phyloP scores from a whole-genome alignment of 2,888 invertebrate species.

The Lutraria lutraria region DNA sequence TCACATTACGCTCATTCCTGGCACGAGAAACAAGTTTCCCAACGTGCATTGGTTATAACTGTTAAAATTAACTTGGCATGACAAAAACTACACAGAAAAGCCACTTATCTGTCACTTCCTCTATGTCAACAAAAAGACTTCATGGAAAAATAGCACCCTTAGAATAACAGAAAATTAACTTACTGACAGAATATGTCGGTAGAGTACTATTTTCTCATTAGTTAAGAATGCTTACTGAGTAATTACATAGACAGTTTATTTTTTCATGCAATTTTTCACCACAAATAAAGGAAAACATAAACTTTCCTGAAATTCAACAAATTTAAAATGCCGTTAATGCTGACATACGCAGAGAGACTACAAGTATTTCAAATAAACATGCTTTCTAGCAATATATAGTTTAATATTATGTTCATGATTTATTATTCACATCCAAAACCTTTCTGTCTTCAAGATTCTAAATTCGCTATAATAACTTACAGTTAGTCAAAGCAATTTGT shows the following conservation, averaged over 20 bases:
- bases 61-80: conserved; percentile 11
- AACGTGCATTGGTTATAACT: conserved; percentile 6
- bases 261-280: conserved; percentile 26
- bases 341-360: background rate
- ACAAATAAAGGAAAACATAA: conserved; percentile 30
- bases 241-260: conserved; percentile 17
- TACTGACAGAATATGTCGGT: conserved; percentile 41
- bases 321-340: background rate
- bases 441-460: background rate
- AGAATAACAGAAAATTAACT: conserved; percentile 46
- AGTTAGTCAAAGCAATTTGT: conserved; percentile 6
- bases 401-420: background rate
- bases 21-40: conserved; percentile 1
- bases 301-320: conserved; percentile 34
- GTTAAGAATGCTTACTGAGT: conserved; percentile 22
- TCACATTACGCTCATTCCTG: conserved; percentile 23
- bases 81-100: background rate
- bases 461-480: background rate
- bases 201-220: conserved; percentile 38
- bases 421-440: background rate
- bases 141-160: conserved; percentile 7
- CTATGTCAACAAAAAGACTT: conserved; percentile 28
- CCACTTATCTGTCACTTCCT: background rate
- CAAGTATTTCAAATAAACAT: conserved; percentile 12
- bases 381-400: background rate